Evolutionary conservation across 2,797 vertebrate species (phyloP).

Genomic region (Sorex maritimensis): DNA sequence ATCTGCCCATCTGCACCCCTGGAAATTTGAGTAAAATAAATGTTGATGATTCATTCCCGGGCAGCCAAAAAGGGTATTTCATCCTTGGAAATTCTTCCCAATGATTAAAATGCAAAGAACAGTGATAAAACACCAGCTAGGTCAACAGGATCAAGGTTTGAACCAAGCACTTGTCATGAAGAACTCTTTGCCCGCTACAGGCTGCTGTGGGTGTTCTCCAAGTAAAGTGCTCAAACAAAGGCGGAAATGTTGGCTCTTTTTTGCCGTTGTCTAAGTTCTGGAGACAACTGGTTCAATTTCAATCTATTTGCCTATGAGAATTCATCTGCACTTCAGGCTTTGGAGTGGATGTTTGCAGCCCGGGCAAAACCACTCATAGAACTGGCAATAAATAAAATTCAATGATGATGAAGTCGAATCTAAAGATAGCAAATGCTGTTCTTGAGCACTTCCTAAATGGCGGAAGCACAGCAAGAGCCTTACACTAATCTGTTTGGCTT

Average conservation of each 20-base stretch:
- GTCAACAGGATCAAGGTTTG: not conserved
- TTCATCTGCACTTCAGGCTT: not conserved
- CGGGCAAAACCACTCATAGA: not conserved
- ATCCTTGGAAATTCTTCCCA: not conserved
- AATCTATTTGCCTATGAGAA: not conserved
- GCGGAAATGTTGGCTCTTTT: not conserved
- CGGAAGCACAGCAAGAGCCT: not conserved
- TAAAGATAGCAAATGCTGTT: not conserved
- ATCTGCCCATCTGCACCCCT: not conserved
- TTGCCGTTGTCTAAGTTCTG: not conserved
- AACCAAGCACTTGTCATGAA: not conserved
- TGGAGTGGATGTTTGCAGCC: not conserved
- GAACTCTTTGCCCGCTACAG: not conserved
- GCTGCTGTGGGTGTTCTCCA: not conserved
- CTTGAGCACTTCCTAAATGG: not conserved
- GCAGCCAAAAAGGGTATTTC: not conserved
- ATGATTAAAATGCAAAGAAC: slow-evolving; percentile 26
- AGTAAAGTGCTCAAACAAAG: not conserved
- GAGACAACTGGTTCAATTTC: not conserved
- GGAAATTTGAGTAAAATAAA: slow-evolving; percentile 52
- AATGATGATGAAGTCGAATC: not conserved
- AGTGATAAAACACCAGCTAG: not conserved
- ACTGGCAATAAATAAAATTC: not conserved
- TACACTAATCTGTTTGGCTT: not conserved
- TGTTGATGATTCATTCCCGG: slow-evolving; percentile 29